Evolutionary conservation across 2,797 vertebrate species (phyloP).

Genomic region (Enteromius trimaculatus): DNA sequence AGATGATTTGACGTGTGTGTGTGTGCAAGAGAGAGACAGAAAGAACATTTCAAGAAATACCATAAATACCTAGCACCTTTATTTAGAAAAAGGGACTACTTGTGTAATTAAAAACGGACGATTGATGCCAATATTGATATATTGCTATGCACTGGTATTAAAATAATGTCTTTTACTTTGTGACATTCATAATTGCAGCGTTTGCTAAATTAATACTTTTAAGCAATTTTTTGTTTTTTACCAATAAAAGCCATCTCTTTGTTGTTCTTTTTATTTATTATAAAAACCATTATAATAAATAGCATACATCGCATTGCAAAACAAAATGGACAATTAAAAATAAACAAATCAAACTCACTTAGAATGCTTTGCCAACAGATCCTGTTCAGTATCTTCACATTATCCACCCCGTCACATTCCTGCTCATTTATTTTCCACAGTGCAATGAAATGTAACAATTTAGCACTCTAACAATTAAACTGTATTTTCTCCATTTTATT

Average conservation of each 20-base stretch:
- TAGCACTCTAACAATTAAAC: background rate
- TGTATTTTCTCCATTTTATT: background rate
- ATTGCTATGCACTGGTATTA: background rate
- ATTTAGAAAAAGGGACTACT: background rate
- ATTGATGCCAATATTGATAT: background rate
- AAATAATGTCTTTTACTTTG: background rate
- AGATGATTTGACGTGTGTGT: conserved; percentile 19
- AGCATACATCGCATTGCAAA: background rate
- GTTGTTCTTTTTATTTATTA: background rate
- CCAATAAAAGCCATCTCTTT: background rate
- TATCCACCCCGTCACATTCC: background rate
- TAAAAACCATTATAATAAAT: background rate
- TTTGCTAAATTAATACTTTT: background rate
- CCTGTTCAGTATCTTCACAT: background rate
- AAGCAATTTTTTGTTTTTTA: background rate
- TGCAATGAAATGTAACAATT: background rate
- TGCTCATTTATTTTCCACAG: conserved; percentile 10
- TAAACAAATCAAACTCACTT: background rate
- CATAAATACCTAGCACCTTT: background rate
- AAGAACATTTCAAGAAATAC: conserved; percentile 11
- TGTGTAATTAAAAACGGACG: background rate
- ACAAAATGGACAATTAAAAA: background rate
- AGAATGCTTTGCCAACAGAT: background rate
- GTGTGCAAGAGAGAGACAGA: background rate
- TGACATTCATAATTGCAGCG: background rate